These are phyloP conservation scores for Cheilosia impressa DNA, from an alignment of 2,888 invertebrate genomes.

Conservation along the genomic window DNA sequence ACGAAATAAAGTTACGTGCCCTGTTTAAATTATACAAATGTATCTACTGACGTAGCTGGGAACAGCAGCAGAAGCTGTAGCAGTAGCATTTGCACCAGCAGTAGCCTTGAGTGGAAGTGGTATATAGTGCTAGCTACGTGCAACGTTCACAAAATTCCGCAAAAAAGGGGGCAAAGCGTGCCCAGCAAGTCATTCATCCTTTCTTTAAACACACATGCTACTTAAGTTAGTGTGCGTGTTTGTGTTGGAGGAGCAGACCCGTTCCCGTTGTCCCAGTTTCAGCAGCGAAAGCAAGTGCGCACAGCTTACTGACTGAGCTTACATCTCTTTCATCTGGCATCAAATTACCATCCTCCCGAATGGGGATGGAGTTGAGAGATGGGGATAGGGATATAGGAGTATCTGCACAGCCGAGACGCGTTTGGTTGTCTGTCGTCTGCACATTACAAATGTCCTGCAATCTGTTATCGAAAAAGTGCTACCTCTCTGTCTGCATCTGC, in stretches of 20 bases:
- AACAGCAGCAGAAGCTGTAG: slow-evolving; percentile 30
- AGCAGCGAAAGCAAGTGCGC: slow-evolving; percentile 16
- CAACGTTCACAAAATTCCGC: slow-evolving; percentile 10
- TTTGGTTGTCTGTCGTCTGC: slow-evolving; percentile 60
- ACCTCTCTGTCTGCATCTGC: slow-evolving; percentile 28
- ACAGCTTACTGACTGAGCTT: slow-evolving; percentile 59
- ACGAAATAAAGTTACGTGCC: slow-evolving; percentile 74
- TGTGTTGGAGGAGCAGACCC: slow-evolving; percentile 3
- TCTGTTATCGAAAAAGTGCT: slow-evolving; percentile 66
- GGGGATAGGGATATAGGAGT: not conserved
- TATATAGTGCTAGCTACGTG: slow-evolving; percentile 42
- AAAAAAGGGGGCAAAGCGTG: slow-evolving; percentile 52
- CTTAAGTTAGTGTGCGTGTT: slow-evolving; percentile 1
- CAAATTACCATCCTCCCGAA: slow-evolving; percentile 55
- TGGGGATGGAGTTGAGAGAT: too few relatives aligned
- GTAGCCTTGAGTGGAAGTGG: slow-evolving; percentile 30
- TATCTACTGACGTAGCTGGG: slow-evolving; percentile 43
- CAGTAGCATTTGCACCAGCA: slow-evolving; percentile 17
- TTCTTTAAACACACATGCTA: slow-evolving; percentile 48
- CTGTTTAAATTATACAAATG: slow-evolving; percentile 74
- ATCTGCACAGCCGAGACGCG: slow-evolving; percentile 12
- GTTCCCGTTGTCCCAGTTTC: slow-evolving; percentile 33
- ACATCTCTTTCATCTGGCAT: slow-evolving; percentile 66
- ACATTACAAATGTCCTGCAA: slow-evolving; percentile 74
- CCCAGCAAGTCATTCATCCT: slow-evolving; percentile 62